Percentiles rank a stretch among this genome's conserved stretches.
Evolutionary conservation across 2,797 vertebrate species (phyloP).

Genomic region (Pangasius krempfi): DNA sequence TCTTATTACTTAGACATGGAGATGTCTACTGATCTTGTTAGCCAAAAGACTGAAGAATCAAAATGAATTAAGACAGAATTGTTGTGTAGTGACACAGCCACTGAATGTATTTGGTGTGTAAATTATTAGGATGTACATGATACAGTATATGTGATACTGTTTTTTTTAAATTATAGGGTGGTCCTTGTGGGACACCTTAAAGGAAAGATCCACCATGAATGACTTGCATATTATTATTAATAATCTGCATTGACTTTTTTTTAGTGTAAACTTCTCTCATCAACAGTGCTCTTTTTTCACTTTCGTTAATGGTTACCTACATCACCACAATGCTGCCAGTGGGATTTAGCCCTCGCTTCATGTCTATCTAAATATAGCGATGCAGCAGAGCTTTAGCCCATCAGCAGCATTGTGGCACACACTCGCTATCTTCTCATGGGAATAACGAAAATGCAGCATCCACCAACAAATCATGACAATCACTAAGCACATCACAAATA

Average conservation of each 20-base stretch:
- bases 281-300: neutral
- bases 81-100: neutral
- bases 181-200: slow-evolving; percentile 8
- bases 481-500: neutral
- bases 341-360: neutral
- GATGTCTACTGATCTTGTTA: neutral
- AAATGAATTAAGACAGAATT: neutral
- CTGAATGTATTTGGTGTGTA: slow-evolving; percentile 38
- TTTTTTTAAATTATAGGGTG: neutral
- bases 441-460: neutral
- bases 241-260: neutral
- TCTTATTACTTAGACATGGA: slow-evolving; percentile 53
- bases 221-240: neutral
- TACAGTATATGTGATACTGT: neutral
- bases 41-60: neutral
- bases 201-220: slow-evolving; percentile 2
- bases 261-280: neutral
- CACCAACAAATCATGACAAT: neutral
- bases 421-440: neutral
- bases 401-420: neutral
- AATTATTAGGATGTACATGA: slow-evolving; percentile 5
- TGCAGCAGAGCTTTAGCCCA: neutral
- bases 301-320: neutral
- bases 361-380: neutral
- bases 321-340: neutral